Base-by-base conservation (phyloP, 2,797 vertebrate genomes). In the Spinus olivaceus region DNA sequence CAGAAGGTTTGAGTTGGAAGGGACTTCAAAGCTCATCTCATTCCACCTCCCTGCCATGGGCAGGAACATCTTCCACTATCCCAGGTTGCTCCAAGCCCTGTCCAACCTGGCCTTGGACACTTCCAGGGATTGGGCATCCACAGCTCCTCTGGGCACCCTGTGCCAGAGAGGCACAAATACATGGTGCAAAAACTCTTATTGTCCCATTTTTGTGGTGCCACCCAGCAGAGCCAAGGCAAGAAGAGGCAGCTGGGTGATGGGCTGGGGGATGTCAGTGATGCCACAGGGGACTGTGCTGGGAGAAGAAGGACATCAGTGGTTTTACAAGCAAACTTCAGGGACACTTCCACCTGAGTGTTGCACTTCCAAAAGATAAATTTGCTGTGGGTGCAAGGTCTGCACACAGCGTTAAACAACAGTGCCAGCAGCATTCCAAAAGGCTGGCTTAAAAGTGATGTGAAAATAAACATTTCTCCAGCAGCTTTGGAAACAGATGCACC, bases 401-500 rank as follows among this genome's bases (percentile, higher is more conserved):
- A 63, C 33, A 42, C 47, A 81, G 65, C 0, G 0, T 92, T 92
- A 93, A 93, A 94, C 47, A 94, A 88, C 83, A 47, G 56, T 74
- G 93, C 90, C 91, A 94, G 89, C 35, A 61, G 84, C 78, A 92
- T 49, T 94, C 73, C 82, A 81, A 80, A 60, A 89, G 69, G 22
- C 70, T 67, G 86, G 70, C 80, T 94, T 91, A 76, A 86, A 93
- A 88, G 91, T 49, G 64, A 73, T 78, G 88, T 0, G 6, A 91
- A 97, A 94, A 90, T 50, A 92, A 96, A 92, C 60, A 51, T 39
- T 90, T 88, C 88, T 86, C 79, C 89, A 56, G 91, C 94, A 93
- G 90, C 91, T 90, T 95, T 97, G 95, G 74, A 97, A 96, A 76
- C 83, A 95, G 94, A 96, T 94, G 72, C 70, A 70, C 63, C 92